phyloP scores from a whole-genome alignment of 2,113 vertebrate species.

The Macquaria ambigua region DNA sequence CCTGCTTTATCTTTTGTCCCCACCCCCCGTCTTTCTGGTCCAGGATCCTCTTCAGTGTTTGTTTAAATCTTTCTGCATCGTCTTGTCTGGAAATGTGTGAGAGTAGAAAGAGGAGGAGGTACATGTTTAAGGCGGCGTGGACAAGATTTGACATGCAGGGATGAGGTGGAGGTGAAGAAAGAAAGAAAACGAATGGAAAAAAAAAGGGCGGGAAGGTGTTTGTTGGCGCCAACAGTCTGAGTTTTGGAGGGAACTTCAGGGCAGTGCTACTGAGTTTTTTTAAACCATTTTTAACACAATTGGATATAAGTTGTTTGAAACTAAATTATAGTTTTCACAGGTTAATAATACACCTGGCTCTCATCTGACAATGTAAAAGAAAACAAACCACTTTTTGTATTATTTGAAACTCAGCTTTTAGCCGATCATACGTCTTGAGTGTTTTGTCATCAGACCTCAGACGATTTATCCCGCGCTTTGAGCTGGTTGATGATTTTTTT shows the following conservation, averaged over 20 bases:
- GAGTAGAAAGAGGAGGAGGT: neutral
- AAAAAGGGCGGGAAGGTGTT: constrained; percentile 19
- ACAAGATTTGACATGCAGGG: constrained; percentile 13
- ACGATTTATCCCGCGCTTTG: neutral
- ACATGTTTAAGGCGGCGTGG: neutral
- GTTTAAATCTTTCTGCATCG: neutral
- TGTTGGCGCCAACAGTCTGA: neutral
- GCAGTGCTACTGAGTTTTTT: neutral
- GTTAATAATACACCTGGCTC: neutral
- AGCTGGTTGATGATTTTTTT: neutral
- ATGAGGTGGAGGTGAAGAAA: neutral
- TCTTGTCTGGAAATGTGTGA: neutral
- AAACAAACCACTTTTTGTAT: neutral
- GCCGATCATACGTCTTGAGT: neutral
- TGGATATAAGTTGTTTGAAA: constrained; percentile 13
- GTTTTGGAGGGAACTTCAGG: constrained; percentile 47
- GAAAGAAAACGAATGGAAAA: neutral
- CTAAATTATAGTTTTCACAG: neutral
- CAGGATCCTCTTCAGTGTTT: constrained; percentile 6
- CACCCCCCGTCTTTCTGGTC: neutral
- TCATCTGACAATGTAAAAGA: neutral
- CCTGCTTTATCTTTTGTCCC: neutral
- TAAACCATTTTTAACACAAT: neutral
- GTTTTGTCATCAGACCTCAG: constrained; percentile 16
- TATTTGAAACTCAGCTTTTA: constrained; percentile 9